These are phyloP conservation scores for Lophochroa leadbeateri DNA, from an alignment of 2,113 vertebrate species.

Conservation along the genomic window DNA sequence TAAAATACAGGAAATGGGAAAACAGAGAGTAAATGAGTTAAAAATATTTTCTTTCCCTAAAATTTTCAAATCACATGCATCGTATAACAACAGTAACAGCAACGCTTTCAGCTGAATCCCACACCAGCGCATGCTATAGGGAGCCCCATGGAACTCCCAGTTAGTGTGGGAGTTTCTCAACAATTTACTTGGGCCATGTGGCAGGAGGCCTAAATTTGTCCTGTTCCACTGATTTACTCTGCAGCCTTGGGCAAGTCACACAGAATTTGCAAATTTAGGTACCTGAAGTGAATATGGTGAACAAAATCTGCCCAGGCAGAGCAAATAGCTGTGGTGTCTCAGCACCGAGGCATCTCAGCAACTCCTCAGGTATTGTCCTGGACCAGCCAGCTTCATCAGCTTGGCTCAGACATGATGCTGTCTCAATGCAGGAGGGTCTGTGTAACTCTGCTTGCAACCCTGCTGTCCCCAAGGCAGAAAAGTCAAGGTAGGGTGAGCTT, in stretches of 20 bases:
- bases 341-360: fast-evolving
- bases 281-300: background rate
- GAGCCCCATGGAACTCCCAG: background rate
- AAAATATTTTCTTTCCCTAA: background rate
- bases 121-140: fast-evolving
- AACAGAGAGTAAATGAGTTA: background rate
- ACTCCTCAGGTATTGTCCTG: background rate
- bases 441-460: background rate
- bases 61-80: background rate
- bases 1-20: background rate
- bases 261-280: background rate
- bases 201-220: fast-evolving
- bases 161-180: background rate
- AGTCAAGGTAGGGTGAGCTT: background rate
- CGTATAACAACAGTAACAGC: background rate
- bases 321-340: background rate
- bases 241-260: background rate
- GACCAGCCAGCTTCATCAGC: background rate
- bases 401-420: fast-evolving
- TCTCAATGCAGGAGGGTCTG: background rate
- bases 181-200: background rate
- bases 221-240: background rate
- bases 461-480: background rate
- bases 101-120: background rate
- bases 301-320: background rate